These are phyloP conservation scores for Actinernus sp. DNA, from an alignment of 92 coral and sea anemone genomes.

Conservation along the genomic window DNA sequence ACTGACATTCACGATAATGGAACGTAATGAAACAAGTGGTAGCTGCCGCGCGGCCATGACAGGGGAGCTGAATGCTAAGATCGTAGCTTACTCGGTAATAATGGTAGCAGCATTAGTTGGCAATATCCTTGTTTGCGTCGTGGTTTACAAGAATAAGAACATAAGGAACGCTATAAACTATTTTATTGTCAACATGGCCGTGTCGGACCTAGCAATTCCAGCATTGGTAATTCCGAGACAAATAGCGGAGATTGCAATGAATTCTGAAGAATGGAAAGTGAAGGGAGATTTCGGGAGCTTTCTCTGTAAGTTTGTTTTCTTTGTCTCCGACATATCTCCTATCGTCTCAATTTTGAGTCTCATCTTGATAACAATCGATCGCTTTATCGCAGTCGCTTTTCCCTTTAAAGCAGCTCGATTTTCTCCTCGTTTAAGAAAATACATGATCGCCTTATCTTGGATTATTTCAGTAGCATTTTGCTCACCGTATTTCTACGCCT, in stretches of 20 bases:
- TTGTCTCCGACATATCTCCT: constrained; percentile 15
- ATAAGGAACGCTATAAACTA: constrained; percentile 19
- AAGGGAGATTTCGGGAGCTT: constrained; percentile 12
- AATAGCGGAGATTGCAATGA: constrained; percentile 1
- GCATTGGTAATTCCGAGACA: neutral
- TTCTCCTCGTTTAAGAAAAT: neutral
- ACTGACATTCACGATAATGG: no score
- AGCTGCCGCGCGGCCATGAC: neutral
- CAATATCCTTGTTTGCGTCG: constrained; percentile 14
- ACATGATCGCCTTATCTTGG: constrained; percentile 23
- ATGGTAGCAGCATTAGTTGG: constrained; percentile 11
- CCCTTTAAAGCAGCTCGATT: constrained; percentile 26
- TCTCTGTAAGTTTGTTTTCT: constrained; percentile 31
- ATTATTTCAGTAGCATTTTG: constrained; percentile 4
- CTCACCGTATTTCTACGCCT: constrained; percentile 19
- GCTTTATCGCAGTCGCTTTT: constrained; percentile 16
- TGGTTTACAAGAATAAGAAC: constrained; percentile 17
- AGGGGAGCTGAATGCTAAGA: neutral
- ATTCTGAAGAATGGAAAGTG: constrained; percentile 9
- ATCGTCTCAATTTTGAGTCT: constrained; percentile 20
- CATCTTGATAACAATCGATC: neutral
- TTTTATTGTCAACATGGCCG: constrained; percentile 28
- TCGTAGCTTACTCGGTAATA: constrained; percentile 4
- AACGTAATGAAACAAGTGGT: no score
- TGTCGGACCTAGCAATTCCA: constrained; percentile 19